A percentile compares a stretch with the other conserved stretches of the same genome.
Conservation (phyloP, 30 jellyfish, hydroid and myxozoan genomes). For the Catostylus mosaicus region DNA sequence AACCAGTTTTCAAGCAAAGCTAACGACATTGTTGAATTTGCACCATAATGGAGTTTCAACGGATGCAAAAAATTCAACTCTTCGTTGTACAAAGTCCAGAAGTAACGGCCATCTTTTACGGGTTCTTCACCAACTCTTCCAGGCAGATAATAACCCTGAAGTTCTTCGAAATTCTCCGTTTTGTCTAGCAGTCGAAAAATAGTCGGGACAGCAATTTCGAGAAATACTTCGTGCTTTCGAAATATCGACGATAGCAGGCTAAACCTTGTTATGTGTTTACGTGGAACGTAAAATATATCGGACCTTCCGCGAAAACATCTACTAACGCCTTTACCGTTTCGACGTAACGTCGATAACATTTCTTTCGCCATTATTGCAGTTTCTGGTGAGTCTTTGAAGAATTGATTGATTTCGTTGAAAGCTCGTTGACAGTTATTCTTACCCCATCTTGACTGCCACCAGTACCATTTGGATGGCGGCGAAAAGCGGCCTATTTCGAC, state of each 20-base stretch:
- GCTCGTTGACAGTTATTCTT: slow-evolving; percentile 76
- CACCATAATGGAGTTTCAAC: slow-evolving; percentile 77
- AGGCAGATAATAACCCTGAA: slow-evolving; percentile 89
- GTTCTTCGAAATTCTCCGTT: slow-evolving; percentile 41
- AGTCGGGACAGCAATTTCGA: slow-evolving; percentile 98
- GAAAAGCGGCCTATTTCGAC: slow-evolving; percentile 53
- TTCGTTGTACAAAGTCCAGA: slow-evolving; percentile 77
- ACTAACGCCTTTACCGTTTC: slow-evolving; percentile 51
- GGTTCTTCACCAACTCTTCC: slow-evolving; percentile 88
- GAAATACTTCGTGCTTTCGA: slow-evolving; percentile 80
- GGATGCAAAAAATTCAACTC: slow-evolving; percentile 90
- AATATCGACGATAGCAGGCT: slow-evolving; percentile 71
- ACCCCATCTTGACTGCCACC: slow-evolving; percentile 98
- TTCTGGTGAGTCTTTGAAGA: slow-evolving; percentile 38
- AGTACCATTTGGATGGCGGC: slow-evolving; percentile 83
- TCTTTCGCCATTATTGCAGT: slow-evolving; percentile 39
- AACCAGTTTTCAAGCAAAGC: slow-evolving; percentile 63
- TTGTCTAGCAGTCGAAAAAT: slow-evolving; percentile 79
- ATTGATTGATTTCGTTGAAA: slow-evolving; percentile 40
- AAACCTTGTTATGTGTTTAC: slow-evolving; percentile 44
- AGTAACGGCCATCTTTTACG: slow-evolving; percentile 65
- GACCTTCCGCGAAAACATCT: slow-evolving; percentile 96
- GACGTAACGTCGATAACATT: slow-evolving; percentile 38
- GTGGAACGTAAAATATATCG: slow-evolving; percentile 92
- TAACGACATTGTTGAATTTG: slow-evolving; percentile 54